phyloP scores from a whole-genome alignment of 2,888 invertebrate species.

The Caenorhabditis sp. region DNA sequence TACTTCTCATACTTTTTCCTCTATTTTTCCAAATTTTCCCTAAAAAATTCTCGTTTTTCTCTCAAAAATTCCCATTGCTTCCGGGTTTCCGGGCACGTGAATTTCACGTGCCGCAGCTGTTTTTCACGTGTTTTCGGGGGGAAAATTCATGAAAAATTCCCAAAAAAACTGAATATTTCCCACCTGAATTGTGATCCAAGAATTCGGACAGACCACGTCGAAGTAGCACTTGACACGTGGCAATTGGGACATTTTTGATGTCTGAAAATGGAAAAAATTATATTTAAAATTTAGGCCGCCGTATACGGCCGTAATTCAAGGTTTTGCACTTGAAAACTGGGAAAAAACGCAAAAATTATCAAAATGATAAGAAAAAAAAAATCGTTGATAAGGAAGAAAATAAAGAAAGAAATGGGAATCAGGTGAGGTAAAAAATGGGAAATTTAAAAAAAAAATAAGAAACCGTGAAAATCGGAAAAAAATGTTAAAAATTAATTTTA shows the following conservation, averaged over 20 bases:
- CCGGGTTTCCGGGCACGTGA: neutral
- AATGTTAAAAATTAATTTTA: conserved; percentile 6
- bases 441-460: no score
- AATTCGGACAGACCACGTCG: conserved; percentile 61
- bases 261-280: conserved; percentile 16
- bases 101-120: neutral
- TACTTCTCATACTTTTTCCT: no score
- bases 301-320: conserved; percentile 5
- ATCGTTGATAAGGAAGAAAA: no score
- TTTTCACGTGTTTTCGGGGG: conserved; percentile 16
- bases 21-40: neutral
- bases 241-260: conserved; percentile 39
- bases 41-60: neutral
- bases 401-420: no score
- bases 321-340: neutral
- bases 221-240: conserved; percentile 60
- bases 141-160: neutral
- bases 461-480: conserved; percentile 5
- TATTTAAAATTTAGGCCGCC: neutral
- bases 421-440: neutral
- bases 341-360: neutral
- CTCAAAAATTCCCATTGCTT: neutral
- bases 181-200: conserved; percentile 64
- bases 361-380: neutral
- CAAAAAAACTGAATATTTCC: neutral